These are phyloP conservation scores for Pogonus chalceus DNA, from an alignment of 1,140 invertebrate species.

Conservation along the genomic window DNA sequence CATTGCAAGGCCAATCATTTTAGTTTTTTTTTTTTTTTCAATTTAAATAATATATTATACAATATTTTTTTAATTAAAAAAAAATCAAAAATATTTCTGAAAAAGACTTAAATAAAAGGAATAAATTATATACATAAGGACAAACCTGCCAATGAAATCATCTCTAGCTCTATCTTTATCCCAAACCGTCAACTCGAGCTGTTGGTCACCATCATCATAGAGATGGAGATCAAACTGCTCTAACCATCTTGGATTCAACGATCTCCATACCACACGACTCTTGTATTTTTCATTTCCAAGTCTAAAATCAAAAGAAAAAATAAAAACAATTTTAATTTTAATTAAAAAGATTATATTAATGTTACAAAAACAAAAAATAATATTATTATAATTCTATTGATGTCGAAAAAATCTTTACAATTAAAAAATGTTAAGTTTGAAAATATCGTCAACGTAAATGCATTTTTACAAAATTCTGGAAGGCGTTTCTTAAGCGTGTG, in stretches of 20 bases:
- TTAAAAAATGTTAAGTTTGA: too few species aligned
- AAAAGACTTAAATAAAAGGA: not conserved
- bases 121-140: constrained; percentile 3
- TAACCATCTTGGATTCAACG: constrained; percentile 80
- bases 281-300: constrained; percentile 97
- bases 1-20: too few species aligned
- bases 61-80: constrained; percentile 12
- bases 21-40: too few species aligned
- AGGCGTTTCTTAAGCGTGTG: too few species aligned
- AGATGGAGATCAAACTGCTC: constrained; percentile 97
- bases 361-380: too few species aligned
- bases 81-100: constrained; percentile 10
- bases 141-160: constrained; percentile 74
- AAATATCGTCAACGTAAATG: too few species aligned
- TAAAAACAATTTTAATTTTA: not conserved
- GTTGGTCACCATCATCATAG: constrained; percentile 79
- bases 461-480: too few species aligned
- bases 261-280: constrained; percentile 83
- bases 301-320: constrained; percentile 37
- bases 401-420: too few species aligned
- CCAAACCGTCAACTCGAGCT: constrained; percentile 82
- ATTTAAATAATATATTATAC: too few species aligned
- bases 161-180: constrained; percentile 80
- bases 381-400: too few species aligned
- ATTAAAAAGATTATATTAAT: too few species aligned